A percentile compares a stretch with the other conserved stretches of the same genome.
These are phyloP conservation scores for Coptotermes formosanus DNA, from an alignment of 1,140 invertebrate species.

Conservation along the genomic window DNA sequence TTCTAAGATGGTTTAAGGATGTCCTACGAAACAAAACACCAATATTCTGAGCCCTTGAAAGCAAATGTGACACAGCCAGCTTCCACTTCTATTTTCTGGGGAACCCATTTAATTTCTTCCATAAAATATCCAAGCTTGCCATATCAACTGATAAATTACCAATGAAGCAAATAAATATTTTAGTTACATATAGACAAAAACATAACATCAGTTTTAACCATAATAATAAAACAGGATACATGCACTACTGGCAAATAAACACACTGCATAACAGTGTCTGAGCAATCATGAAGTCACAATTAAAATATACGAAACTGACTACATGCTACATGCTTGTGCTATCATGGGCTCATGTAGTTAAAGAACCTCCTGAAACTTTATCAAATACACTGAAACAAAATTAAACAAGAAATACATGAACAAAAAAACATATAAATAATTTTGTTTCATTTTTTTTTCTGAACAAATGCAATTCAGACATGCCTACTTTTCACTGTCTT, in stretches of 20 bases:
- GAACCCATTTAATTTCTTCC: too few species aligned
- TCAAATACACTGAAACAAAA: neutral
- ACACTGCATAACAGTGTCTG: too few species aligned
- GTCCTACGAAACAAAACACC: neutral
- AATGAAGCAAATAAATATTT: constrained; percentile 1
- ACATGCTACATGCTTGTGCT: neutral
- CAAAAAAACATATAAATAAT: neutral
- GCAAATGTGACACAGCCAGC: neutral
- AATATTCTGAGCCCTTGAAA: neutral
- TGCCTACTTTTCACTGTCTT: neutral
- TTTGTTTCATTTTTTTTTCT: neutral
- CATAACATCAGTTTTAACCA: constrained; percentile 7
- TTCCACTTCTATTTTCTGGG: neutral
- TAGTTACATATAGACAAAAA: constrained; percentile 13
- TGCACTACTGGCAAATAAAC: neutral
- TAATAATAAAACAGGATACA: constrained; percentile 9
- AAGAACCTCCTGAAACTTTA: neutral
- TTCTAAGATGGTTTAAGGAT: neutral
- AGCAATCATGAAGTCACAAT: too few species aligned
- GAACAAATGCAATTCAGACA: constrained; percentile 1
- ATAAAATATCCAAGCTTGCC: neutral
- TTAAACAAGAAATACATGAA: neutral
- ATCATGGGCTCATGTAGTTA: neutral
- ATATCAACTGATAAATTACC: neutral
- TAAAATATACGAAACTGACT: too few species aligned